phyloP scores from a whole-genome alignment of 2,113 vertebrate genomes.

The Hiodon alosoides region DNA sequence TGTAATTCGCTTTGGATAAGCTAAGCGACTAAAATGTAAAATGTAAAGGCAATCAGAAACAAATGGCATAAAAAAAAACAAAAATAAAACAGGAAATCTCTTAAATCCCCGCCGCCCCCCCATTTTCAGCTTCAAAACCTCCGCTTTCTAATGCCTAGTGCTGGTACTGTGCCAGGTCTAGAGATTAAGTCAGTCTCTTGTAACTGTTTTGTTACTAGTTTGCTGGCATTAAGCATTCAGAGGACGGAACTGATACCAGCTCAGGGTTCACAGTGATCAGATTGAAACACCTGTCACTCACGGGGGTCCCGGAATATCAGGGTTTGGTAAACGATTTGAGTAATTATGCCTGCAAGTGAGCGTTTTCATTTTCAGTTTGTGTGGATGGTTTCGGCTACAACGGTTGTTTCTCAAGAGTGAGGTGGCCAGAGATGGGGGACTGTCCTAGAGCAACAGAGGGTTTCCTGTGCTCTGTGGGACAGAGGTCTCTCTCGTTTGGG shows the following conservation, averaged over 20 bases:
- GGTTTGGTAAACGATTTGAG: background rate
- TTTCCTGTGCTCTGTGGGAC: too few relatives aligned
- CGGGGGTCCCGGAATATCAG: background rate
- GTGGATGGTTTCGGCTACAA: background rate
- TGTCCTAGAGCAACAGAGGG: too few relatives aligned
- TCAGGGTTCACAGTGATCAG: background rate
- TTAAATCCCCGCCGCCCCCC: background rate
- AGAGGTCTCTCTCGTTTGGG: too few relatives aligned
- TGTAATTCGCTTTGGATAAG: too few relatives aligned
- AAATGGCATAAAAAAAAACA: too few relatives aligned
- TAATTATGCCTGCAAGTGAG: background rate
- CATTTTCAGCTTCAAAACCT: background rate
- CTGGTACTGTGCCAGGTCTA: conserved; percentile 33
- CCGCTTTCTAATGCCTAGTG: conserved; percentile 1
- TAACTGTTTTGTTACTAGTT: background rate
- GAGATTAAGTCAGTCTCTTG: conserved; percentile 30
- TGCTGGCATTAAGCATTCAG: background rate
- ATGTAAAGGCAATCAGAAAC: too few relatives aligned
- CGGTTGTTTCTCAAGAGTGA: too few relatives aligned
- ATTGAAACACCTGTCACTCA: background rate
- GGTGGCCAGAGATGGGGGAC: too few relatives aligned
- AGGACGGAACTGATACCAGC: background rate
- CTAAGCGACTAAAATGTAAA: too few relatives aligned
- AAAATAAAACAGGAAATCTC: too few relatives aligned
- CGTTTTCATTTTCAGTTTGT: background rate